These are phyloP conservation scores for Coccyzus lansbergi DNA, from an alignment of 2,797 vertebrate genomes.

Conservation along the genomic window DNA sequence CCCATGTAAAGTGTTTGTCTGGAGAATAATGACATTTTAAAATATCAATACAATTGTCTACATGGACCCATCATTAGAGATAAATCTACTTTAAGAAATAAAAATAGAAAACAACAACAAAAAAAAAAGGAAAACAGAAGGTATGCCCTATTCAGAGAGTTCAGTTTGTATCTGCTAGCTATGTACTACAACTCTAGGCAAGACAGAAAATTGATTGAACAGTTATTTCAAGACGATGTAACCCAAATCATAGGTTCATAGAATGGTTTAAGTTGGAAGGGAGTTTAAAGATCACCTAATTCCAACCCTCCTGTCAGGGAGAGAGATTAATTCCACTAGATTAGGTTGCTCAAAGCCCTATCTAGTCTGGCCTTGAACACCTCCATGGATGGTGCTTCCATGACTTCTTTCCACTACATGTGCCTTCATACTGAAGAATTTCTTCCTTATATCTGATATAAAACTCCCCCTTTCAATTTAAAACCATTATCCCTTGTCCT, in stretches of 20 bases:
- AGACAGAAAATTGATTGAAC: constrained; percentile 1
- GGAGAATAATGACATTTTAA: background rate
- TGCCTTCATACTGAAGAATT: too few species aligned
- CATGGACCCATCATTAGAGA: background rate
- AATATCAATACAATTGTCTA: background rate
- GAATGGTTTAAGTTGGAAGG: too few species aligned
- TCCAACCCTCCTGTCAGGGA: too few species aligned
- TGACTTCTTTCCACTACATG: too few species aligned
- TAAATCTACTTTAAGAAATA: background rate
- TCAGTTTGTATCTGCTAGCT: background rate
- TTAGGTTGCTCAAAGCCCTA: too few species aligned
- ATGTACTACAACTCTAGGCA: background rate
- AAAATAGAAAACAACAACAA: background rate
- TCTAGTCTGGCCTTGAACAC: too few species aligned
- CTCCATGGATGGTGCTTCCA: too few species aligned
- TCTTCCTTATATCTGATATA: too few species aligned
- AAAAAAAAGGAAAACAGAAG: background rate
- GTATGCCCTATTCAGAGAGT: background rate
- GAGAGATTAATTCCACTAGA: too few species aligned
- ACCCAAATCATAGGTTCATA: background rate
- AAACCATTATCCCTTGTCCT: too few species aligned
- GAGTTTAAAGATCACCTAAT: too few species aligned
- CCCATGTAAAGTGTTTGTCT: background rate
- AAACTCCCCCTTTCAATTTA: too few species aligned
- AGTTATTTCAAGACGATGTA: constrained; percentile 34